Base-by-base conservation (phyloP, 2,113 vertebrate genomes). In the human region DNA sequence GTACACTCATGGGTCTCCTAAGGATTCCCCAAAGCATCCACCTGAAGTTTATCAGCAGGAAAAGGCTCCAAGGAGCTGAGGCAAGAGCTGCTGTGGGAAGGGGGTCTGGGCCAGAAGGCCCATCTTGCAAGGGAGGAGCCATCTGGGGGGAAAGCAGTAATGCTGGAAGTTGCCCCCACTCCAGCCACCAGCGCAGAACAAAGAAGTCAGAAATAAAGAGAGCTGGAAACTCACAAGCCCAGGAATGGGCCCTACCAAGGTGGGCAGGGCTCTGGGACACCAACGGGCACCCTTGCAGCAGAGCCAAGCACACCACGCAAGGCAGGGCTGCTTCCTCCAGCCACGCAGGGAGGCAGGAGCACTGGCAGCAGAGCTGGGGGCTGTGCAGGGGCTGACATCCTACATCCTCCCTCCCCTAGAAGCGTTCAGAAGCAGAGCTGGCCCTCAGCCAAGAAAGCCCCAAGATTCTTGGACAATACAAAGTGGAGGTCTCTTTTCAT, bases 261-360 rank as follows among this genome's bases (percentile, higher is more conserved):
- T 7, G 70, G 59, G 27, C 20, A 16, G 18, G 32, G 52, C 17
- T 22, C 64, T 5, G 52, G 23, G n/a, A 8, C 20, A 0, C 0
- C 5, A 0, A 11, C 5, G 22, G 55, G 10, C 50, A 4, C 9
- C 10, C 43, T 11, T 43, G 45, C 0, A 2, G 45, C 45, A 17
- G 38, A 59, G 43, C 27, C 22, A 38, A 43, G 22, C 57, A 18
- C 0, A 0, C 4, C 11, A 6, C 4, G 9, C 23, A 27, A 64
- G 78, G 14, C 4, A 38, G 40, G 35, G 4, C 52, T 18, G 5
- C 27, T 40, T 35, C 57, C 22, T 45, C 50, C 52, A 18, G 73
- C 5, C 11, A 48, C 6, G 4, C 20, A 1, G 23, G 35, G 10
- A 0, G 22, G 27, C 32, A n/a, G 30, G 30, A 5, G 6, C 8